phyloP scores from a whole-genome alignment of 2,113 vertebrate genomes.

The Laticauda colubrina region DNA sequence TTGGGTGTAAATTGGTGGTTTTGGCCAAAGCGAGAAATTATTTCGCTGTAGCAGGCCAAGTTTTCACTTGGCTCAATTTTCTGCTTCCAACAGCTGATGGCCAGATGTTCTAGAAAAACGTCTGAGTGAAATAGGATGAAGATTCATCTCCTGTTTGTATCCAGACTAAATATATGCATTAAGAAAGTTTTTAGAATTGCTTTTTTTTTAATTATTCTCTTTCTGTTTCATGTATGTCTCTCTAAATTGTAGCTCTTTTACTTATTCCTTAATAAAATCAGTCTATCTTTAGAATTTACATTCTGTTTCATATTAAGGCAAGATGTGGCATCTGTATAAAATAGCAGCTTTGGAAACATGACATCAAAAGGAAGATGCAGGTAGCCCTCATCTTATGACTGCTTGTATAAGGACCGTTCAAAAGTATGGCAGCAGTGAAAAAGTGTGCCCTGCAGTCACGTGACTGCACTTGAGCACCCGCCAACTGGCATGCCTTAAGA shows the following conservation, averaged over 20 bases:
- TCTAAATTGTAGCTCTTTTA: not conserved
- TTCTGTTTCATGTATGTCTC: not conserved
- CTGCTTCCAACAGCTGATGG: not conserved
- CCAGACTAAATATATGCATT: not conserved
- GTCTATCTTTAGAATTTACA: not conserved
- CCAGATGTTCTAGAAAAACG: not conserved
- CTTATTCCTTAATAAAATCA: not conserved
- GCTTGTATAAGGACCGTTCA: not conserved
- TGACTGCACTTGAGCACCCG: too few species aligned
- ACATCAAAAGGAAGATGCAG: not conserved
- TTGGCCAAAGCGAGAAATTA: not conserved
- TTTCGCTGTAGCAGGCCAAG: too few species aligned
- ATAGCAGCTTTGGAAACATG: not conserved
- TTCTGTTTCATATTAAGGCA: not conserved
- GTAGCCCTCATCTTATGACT: not conserved
- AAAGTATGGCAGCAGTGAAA: too few species aligned
- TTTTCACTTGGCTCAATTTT: not conserved
- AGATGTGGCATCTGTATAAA: not conserved
- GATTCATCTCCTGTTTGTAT: not conserved
- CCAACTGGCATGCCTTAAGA: too few species aligned
- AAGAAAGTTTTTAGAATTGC: not conserved
- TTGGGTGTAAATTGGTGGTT: not conserved
- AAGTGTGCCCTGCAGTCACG: too few species aligned
- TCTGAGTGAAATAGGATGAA: not conserved
- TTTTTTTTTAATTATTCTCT: not conserved